Percentiles rank a stretch among this genome's conserved stretches.
Evolutionary conservation across 2,888 invertebrate species (phyloP).

Genomic region (Tipula helvola): DNA sequence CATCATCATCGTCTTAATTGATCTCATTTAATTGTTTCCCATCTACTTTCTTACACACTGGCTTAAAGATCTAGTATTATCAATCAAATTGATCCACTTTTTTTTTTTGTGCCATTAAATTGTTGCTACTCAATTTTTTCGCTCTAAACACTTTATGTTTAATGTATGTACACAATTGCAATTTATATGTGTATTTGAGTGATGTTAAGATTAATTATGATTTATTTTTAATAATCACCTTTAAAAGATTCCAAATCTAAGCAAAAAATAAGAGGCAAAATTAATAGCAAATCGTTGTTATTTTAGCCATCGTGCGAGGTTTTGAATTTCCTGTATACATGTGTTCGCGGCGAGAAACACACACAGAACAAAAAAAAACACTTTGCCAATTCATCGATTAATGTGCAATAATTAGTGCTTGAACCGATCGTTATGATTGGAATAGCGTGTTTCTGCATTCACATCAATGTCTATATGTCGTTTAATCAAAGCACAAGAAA

Average conservation of each 20-base stretch:
- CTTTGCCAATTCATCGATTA: conserved; percentile 4
- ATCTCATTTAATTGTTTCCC: background rate
- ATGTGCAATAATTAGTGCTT: background rate
- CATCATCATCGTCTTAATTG: background rate
- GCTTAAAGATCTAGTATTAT: background rate
- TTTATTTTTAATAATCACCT: conserved; percentile 4
- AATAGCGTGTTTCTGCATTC: background rate
- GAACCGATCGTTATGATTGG: background rate
- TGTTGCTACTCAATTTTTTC: conserved; percentile 4
- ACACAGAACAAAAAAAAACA: background rate
- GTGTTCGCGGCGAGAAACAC: background rate
- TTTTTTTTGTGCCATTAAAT: background rate
- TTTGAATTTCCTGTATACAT: background rate
- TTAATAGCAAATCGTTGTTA: background rate
- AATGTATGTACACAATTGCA: background rate
- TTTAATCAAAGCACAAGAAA: background rate
- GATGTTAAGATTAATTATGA: conserved; percentile 4
- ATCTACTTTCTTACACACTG: background rate
- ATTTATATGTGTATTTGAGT: background rate
- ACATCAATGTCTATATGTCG: background rate
- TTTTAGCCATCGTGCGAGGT: background rate
- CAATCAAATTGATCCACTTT: background rate
- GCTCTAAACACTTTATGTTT: background rate
- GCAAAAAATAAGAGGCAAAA: background rate
- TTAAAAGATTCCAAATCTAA: background rate